Conservation (phyloP, 2,797 vertebrate genomes). For the Gorsachius magnificus region DNA sequence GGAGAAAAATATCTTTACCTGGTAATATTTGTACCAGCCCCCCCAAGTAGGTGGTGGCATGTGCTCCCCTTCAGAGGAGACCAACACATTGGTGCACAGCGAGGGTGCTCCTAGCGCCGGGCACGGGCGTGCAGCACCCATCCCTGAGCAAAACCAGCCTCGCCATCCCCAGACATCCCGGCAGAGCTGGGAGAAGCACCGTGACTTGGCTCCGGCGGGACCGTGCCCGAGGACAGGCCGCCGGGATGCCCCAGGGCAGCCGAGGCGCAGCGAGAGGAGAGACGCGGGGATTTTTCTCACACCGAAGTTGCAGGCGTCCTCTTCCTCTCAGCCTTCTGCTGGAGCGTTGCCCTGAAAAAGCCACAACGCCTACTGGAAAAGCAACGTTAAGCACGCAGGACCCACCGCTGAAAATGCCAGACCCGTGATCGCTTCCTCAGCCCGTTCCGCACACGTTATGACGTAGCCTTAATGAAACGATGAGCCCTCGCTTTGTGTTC, state of each 20-base stretch:
- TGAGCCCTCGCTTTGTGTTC: neutral
- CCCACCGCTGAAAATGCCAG: neutral
- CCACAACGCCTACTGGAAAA: neutral
- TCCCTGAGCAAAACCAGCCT: accelerated
- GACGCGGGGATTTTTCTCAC: neutral
- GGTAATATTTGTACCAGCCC: neutral
- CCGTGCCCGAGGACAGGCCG: neutral
- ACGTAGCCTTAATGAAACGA: neutral
- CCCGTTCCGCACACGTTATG: neutral
- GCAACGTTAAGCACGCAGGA: neutral
- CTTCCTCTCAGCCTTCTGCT: neutral
- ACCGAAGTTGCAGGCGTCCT: neutral
- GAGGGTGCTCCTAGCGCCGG: accelerated
- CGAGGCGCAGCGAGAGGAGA: neutral
- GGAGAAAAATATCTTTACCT: neutral
- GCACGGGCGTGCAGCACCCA: accelerated
- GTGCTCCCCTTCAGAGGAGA: neutral
- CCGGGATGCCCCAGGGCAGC: neutral
- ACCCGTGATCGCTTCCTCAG: neutral
- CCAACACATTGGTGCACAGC: accelerated
- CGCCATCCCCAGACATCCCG: accelerated
- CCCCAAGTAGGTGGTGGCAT: accelerated
- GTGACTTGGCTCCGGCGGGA: accelerated
- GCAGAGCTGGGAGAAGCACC: accelerated
- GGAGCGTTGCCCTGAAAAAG: neutral